A percentile compares a stretch with the other conserved stretches of the same genome.
These are phyloP conservation scores for Oryzias javanicus DNA, from an alignment of 2,113 vertebrate species.

Conservation along the genomic window DNA sequence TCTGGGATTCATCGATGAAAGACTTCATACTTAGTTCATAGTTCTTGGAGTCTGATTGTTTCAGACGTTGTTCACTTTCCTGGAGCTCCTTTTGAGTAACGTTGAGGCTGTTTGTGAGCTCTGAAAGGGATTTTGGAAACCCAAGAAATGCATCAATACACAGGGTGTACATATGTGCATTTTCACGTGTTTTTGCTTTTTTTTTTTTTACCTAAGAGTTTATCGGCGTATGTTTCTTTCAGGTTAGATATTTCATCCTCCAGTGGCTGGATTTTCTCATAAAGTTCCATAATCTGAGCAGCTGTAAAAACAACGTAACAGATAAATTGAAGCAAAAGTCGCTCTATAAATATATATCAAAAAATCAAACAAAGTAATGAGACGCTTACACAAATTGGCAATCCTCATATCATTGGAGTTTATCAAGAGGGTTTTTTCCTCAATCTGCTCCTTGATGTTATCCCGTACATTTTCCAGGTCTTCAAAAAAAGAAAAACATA, in stretches of 20 bases:
- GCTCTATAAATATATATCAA: no score
- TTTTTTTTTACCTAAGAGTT: constrained; percentile 20
- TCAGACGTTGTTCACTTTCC: constrained; percentile 28
- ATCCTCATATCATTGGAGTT: not conserved
- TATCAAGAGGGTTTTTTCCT: not conserved
- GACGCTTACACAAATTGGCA: constrained; percentile 32
- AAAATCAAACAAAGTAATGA: not conserved
- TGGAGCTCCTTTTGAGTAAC: constrained; percentile 19
- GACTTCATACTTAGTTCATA: constrained; percentile 19
- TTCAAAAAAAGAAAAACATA: constrained; percentile 1
- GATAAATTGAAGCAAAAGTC: not conserved
- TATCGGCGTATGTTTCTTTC: constrained; percentile 2
- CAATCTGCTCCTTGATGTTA: constrained; percentile 13
- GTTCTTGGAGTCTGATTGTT: constrained; percentile 1
- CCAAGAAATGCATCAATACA: not conserved
- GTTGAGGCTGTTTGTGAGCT: constrained; percentile 18
- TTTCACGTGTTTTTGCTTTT: not conserved
- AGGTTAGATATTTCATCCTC: constrained; percentile 11
- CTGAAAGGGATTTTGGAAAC: constrained; percentile 16
- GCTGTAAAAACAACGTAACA: constrained; percentile 20
- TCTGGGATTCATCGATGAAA: not conserved
- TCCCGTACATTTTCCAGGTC: constrained; percentile 42
- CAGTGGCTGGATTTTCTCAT: constrained; percentile 20
- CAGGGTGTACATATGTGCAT: not conserved
- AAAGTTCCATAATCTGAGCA: constrained; percentile 40